These are phyloP conservation scores for Epicauta chinensis DNA, from an alignment of 1,140 invertebrate genomes.

Conservation along the genomic window DNA sequence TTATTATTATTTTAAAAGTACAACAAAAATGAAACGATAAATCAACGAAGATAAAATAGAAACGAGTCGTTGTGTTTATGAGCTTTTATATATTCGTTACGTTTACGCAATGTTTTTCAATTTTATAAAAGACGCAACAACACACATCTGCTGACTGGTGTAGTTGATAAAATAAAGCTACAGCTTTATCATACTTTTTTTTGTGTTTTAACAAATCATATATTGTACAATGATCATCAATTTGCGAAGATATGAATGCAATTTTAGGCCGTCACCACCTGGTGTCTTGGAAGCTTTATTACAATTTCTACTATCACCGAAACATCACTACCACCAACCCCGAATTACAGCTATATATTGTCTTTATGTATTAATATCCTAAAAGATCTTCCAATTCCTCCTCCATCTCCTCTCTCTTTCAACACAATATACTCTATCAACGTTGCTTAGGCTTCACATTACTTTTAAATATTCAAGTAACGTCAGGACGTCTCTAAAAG, in stretches of 20 bases:
- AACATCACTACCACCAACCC: neutral
- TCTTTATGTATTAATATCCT: conserved; percentile 21
- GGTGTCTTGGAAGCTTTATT: neutral
- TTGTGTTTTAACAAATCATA: too few relatives aligned
- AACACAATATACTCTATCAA: conserved; percentile 20
- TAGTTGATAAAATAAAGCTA: conserved; percentile 12
- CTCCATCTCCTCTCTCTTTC: conserved; percentile 8
- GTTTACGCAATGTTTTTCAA: conserved; percentile 25
- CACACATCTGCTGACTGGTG: conserved; percentile 9
- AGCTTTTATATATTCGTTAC: conserved; percentile 19
- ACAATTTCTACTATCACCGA: neutral
- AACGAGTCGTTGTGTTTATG: conserved; percentile 13
- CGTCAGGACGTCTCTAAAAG: conserved; percentile 42
- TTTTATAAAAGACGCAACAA: conserved; percentile 9
- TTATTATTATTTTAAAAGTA: neutral
- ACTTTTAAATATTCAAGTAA: conserved; percentile 43
- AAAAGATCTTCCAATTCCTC: conserved; percentile 23
- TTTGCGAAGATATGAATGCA: conserved; percentile 7
- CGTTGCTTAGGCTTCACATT: conserved; percentile 29
- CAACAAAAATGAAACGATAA: too few relatives aligned
- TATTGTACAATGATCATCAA: too few relatives aligned
- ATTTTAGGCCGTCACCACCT: conserved; percentile 18
- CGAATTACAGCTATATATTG: conserved; percentile 29
- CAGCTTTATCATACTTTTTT: too few relatives aligned
- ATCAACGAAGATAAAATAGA: neutral